These are phyloP conservation scores for Sebastes dallii DNA, from an alignment of 2,797 vertebrate genomes.

Conservation along the genomic window DNA sequence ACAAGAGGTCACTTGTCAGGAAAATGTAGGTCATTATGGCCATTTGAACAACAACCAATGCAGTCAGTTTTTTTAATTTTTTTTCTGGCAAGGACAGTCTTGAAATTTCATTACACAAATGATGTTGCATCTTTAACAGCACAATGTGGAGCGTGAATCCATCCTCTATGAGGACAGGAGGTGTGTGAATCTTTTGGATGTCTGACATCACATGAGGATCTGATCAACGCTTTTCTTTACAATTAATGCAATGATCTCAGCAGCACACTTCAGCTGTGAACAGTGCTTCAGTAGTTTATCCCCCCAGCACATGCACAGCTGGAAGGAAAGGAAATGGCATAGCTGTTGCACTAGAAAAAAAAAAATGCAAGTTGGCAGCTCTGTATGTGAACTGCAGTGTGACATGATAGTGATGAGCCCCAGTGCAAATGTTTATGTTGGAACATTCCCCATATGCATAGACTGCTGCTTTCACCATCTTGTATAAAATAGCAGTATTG, in stretches of 20 bases:
- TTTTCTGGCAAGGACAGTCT: too few relatives aligned
- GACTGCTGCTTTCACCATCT: background rate
- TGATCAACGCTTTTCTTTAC: conserved; percentile 29
- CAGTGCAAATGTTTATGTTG: background rate
- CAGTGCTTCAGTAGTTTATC: background rate
- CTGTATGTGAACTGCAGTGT: background rate
- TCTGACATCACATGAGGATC: conserved; percentile 26
- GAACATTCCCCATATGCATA: background rate
- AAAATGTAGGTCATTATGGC: background rate
- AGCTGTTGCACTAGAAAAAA: background rate
- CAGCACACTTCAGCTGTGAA: background rate
- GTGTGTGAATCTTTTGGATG: background rate
- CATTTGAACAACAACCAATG: background rate
- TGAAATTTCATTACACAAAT: too few relatives aligned
- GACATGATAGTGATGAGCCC: background rate
- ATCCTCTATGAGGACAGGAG: background rate
- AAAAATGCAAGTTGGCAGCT: background rate
- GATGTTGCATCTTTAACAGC: background rate
- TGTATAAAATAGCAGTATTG: background rate
- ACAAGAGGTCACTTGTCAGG: background rate
- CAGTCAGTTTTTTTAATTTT: too few relatives aligned
- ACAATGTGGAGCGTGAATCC: background rate
- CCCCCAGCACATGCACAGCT: background rate
- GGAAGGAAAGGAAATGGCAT: background rate
- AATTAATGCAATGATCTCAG: background rate